Evolutionary conservation across 2,888 invertebrate genomes (phyloP).

Genomic region (Melinaea menophilus): DNA sequence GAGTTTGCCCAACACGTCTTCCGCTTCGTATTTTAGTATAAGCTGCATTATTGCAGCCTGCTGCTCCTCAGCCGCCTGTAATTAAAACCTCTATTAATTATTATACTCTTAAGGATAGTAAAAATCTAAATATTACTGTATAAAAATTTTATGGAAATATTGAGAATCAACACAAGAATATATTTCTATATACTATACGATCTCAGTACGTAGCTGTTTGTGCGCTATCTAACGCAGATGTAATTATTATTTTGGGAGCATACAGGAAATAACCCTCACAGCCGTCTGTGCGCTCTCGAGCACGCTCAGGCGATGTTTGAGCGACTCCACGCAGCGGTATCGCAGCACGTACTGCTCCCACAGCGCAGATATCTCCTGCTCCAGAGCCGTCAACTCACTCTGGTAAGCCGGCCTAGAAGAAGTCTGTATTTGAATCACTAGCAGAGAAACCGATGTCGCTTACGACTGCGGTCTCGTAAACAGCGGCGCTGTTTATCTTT

Average conservation of each 20-base stretch:
- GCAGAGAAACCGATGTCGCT: not conserved
- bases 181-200: no score
- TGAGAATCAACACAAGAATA: no score
- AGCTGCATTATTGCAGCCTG: constrained; percentile 78
- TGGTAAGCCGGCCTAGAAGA: constrained; percentile 91
- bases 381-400: constrained; percentile 95
- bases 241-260: not conserved
- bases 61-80: constrained; percentile 83
- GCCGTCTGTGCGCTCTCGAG: constrained; percentile 86
- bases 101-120: no score
- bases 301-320: constrained; percentile 91
- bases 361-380: constrained; percentile 88
- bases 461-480: not conserved
- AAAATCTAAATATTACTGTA: no score
- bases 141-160: no score
- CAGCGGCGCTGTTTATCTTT: no score
- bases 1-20: constrained; percentile 72
- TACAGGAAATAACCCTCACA: constrained; percentile 38
- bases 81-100: not conserved
- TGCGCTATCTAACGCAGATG: not conserved
- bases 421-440: no score
- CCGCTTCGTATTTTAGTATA: constrained; percentile 75
- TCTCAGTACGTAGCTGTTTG: not conserved
- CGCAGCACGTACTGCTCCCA: constrained; percentile 93
- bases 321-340: constrained; percentile 90